Conservation (phyloP, 1,140 invertebrate genomes). For the Cylas formicarius region DNA sequence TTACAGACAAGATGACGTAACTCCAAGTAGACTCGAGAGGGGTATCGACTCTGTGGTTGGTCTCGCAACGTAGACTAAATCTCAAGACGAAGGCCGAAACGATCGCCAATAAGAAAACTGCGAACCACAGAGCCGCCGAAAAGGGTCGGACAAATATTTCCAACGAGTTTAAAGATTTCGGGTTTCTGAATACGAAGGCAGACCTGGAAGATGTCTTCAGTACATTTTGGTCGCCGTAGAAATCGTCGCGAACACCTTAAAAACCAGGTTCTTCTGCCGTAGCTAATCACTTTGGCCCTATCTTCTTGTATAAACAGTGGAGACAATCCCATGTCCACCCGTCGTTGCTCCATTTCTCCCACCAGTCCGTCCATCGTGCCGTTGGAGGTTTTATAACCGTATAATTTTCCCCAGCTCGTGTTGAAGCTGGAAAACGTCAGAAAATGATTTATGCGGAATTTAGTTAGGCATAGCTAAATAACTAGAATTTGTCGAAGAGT, state of each 20-base stretch:
- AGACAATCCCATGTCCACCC: slow-evolving; percentile 53
- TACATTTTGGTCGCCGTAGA: too few relatives aligned
- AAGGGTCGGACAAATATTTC: slow-evolving; percentile 52
- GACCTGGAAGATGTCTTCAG: slow-evolving; percentile 41
- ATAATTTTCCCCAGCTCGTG: too few relatives aligned
- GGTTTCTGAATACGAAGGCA: slow-evolving; percentile 57
- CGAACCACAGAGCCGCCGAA: slow-evolving; percentile 48
- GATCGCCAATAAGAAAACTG: slow-evolving; percentile 37
- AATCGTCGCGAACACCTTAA: slow-evolving; percentile 43
- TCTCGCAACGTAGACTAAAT: slow-evolving; percentile 20
- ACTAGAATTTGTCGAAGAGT: too few relatives aligned
- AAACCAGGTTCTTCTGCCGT: slow-evolving; percentile 51
- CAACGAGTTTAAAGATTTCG: slow-evolving; percentile 48
- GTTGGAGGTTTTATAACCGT: slow-evolving; percentile 51
- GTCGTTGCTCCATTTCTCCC: slow-evolving; percentile 48
- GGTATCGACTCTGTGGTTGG: slow-evolving; percentile 4
- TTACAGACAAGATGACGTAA: neutral
- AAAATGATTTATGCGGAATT: too few relatives aligned
- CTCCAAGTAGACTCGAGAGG: slow-evolving; percentile 1
- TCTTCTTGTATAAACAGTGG: slow-evolving; percentile 52
- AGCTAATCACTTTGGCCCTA: slow-evolving; percentile 51
- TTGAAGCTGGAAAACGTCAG: too few relatives aligned
- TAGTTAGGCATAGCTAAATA: too few relatives aligned
- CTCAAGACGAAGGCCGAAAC: slow-evolving; percentile 37
- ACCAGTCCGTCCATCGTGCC: slow-evolving; percentile 61